phyloP scores from a whole-genome alignment of 1,140 invertebrate genomes.

The Drosophila nigromelanica region DNA sequence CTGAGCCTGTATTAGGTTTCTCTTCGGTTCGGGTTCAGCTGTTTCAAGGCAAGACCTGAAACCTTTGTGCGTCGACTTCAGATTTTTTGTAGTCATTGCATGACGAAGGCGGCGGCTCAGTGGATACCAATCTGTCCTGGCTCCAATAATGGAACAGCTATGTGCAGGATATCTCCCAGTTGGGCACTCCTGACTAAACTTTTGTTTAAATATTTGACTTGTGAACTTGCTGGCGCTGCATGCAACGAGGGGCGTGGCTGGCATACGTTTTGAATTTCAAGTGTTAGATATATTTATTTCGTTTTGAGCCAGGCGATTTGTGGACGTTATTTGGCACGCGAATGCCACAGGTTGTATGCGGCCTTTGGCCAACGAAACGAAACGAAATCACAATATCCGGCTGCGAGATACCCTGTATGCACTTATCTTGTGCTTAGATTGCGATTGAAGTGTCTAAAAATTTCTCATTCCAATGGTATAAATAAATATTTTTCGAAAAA shows the following conservation, averaged over 20 bases:
- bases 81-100: no score
- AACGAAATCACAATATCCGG: no score
- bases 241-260: background rate
- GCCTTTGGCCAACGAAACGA: slow-evolving; percentile 1
- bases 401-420: background rate
- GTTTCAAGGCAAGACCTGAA: background rate
- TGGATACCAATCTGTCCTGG: no score
- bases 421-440: background rate
- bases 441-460: no score
- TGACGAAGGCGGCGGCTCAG: no score
- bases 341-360: slow-evolving; percentile 37
- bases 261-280: slow-evolving; percentile 24
- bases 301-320: no score
- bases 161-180: no score
- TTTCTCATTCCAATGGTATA: no score
- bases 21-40: no score
- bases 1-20: background rate
- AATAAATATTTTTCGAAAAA: no score
- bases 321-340: slow-evolving; percentile 12
- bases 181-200: background rate
- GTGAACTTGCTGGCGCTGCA: background rate
- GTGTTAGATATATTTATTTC: background rate
- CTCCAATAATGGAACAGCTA: no score
- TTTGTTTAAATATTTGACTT: slow-evolving; percentile 1
- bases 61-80: background rate